Conservation (phyloP, 2,888 invertebrate species). For the Tiphia femorata region DNA sequence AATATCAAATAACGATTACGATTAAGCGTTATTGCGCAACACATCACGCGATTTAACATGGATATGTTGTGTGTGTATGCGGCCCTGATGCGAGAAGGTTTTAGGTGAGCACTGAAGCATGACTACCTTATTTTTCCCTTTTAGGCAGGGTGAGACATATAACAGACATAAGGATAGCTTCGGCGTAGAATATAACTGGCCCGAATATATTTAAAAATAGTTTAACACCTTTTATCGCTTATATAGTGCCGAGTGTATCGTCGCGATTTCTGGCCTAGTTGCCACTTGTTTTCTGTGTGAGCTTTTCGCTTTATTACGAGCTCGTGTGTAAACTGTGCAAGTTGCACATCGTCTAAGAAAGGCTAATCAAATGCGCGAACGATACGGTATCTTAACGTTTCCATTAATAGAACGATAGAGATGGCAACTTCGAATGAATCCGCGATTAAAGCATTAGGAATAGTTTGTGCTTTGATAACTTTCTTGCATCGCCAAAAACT, state of each 20-base stretch:
- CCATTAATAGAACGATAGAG: too few relatives aligned
- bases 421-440: too few relatives aligned
- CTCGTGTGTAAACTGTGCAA: too few relatives aligned
- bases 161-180: constrained; percentile 33
- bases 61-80: constrained; percentile 30
- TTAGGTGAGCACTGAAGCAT: constrained; percentile 58
- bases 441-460: too few relatives aligned
- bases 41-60: constrained; percentile 17
- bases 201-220: constrained; percentile 35
- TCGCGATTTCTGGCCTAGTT: not conserved
- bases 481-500: too few relatives aligned
- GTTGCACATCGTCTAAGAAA: too few relatives aligned
- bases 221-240: constrained; percentile 12
- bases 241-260: constrained; percentile 6
- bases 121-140: constrained; percentile 60
- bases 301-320: too few relatives aligned
- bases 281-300: constrained; percentile 4
- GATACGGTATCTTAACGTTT: too few relatives aligned
- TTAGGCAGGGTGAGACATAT: constrained; percentile 56
- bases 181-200: constrained; percentile 49
- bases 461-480: too few relatives aligned
- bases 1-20: constrained; percentile 53
- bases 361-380: too few relatives aligned
- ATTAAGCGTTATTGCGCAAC: constrained; percentile 43
- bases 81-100: constrained; percentile 51